A percentile compares a stretch with the other conserved stretches of the same genome.
These are phyloP conservation scores for Desmodus rotundus DNA, from an alignment of 2,113 vertebrate genomes.

Conservation along the genomic window DNA sequence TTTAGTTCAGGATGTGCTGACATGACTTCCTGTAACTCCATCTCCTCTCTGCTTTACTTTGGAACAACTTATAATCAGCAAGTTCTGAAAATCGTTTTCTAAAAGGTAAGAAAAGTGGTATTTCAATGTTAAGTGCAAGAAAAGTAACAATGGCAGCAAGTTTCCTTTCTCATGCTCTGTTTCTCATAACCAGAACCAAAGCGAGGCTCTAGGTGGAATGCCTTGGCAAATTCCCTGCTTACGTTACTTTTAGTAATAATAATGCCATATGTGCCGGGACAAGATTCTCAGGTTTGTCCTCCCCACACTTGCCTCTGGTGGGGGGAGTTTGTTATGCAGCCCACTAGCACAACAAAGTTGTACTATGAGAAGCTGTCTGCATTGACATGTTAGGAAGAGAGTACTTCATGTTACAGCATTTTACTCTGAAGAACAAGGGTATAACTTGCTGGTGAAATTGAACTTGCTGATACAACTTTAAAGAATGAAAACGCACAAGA, in stretches of 20 bases:
- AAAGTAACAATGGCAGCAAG: not conserved
- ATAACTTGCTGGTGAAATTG: not conserved
- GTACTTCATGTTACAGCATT: not conserved
- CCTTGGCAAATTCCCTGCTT: not conserved
- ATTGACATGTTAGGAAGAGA: not conserved
- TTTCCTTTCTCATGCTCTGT: not conserved
- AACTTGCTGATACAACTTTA: not conserved
- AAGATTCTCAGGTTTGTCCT: not conserved
- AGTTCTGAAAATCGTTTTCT: not conserved
- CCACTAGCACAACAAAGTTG: not conserved
- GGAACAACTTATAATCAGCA: not conserved
- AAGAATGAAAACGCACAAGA: not conserved
- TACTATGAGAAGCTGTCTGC: not conserved
- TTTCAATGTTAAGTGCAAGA: not conserved
- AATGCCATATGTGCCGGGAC: not conserved
- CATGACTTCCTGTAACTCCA: conserved; percentile 21
- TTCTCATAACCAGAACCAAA: not conserved
- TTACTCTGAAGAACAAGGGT: not conserved
- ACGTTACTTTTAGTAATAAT: not conserved
- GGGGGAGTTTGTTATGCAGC: not conserved
- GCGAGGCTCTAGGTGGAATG: not conserved
- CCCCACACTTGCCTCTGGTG: not conserved
- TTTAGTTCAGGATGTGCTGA: conserved; percentile 23
- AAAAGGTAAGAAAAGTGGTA: not conserved
- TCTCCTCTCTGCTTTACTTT: conserved; percentile 28